Evolutionary conservation across 2,797 vertebrate genomes (phyloP).

Genomic region (Neoniphon sammara): DNA sequence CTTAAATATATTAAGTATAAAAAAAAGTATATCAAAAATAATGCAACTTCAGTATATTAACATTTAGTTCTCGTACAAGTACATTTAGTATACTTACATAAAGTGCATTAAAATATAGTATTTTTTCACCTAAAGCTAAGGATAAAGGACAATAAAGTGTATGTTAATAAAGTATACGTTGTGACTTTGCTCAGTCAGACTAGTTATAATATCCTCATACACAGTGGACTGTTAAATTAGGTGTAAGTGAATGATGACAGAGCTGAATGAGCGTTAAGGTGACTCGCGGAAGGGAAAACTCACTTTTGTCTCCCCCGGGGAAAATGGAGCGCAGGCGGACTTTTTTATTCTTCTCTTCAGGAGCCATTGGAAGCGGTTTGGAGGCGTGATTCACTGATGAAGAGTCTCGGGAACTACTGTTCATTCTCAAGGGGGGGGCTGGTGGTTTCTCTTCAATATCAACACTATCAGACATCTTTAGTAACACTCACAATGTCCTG

Average conservation of each 20-base stretch:
- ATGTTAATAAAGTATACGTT: too few species aligned
- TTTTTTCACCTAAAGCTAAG: too few species aligned
- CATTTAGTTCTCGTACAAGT: too few species aligned
- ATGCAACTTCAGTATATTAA: too few species aligned
- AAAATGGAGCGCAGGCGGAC: conserved; percentile 99
- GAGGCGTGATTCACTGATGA: conserved; percentile 94
- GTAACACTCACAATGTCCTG: conserved; percentile 91
- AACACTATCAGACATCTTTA: conserved; percentile 98
- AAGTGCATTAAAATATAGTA: too few species aligned
- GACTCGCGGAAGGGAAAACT: conserved; percentile 64
- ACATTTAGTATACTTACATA: too few species aligned
- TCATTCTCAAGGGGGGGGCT: conserved; percentile 99
- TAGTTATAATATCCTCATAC: neutral
- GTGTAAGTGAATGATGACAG: neutral
- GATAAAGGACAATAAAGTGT: too few species aligned
- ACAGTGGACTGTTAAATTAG: conserved; percentile 10
- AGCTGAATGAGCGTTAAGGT: neutral
- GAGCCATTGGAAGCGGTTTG: conserved; percentile 98
- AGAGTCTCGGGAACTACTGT: conserved; percentile 98
- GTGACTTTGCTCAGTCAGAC: too few species aligned
- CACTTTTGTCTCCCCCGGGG: conserved; percentile 99
- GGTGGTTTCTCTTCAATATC: conserved; percentile 99
- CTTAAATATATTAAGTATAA: too few species aligned
- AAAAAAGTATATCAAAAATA: too few species aligned
- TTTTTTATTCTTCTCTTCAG: conserved; percentile 99